phyloP scores from a whole-genome alignment of 2,113 vertebrate species.

The Xyrauchen texanus region DNA sequence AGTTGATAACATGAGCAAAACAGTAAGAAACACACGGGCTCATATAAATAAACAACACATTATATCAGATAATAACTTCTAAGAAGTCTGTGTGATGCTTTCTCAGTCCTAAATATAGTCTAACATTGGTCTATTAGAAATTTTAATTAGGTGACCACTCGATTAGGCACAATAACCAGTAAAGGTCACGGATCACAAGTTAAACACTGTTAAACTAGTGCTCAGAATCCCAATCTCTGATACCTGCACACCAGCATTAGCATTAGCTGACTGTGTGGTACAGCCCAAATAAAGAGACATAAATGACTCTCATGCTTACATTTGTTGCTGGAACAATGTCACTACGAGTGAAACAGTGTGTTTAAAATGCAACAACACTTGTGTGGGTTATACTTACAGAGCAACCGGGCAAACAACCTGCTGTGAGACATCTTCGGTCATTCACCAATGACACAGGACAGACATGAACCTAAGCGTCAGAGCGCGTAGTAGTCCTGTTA shows the following conservation, averaged over 20 bases:
- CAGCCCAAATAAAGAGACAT: neutral
- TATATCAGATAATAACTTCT: no score
- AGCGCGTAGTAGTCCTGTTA: slow-evolving; percentile 49
- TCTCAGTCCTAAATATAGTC: no score
- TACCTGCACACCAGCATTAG: slow-evolving; percentile 16
- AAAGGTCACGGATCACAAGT: slow-evolving; percentile 52
- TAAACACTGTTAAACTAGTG: slow-evolving; percentile 5
- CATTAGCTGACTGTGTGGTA: slow-evolving; percentile 4
- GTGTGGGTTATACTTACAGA: slow-evolving; percentile 72
- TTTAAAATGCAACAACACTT: neutral
- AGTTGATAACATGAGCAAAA: neutral
- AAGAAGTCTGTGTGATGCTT: no score
- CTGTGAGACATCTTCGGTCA: slow-evolving; percentile 81
- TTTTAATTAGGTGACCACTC: neutral
- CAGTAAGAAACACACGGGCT: no score
- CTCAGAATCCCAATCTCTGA: neutral
- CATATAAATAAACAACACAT: no score
- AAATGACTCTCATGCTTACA: neutral
- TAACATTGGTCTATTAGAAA: neutral
- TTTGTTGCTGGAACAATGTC: neutral
- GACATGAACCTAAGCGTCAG: slow-evolving; percentile 56
- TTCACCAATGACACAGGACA: slow-evolving; percentile 78
- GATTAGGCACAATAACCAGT: slow-evolving; percentile 1
- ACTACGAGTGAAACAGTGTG: neutral
- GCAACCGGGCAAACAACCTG: slow-evolving; percentile 75